Evolutionary conservation across 2,888 invertebrate species (phyloP).

Genomic region (Andrena camellia): DNA sequence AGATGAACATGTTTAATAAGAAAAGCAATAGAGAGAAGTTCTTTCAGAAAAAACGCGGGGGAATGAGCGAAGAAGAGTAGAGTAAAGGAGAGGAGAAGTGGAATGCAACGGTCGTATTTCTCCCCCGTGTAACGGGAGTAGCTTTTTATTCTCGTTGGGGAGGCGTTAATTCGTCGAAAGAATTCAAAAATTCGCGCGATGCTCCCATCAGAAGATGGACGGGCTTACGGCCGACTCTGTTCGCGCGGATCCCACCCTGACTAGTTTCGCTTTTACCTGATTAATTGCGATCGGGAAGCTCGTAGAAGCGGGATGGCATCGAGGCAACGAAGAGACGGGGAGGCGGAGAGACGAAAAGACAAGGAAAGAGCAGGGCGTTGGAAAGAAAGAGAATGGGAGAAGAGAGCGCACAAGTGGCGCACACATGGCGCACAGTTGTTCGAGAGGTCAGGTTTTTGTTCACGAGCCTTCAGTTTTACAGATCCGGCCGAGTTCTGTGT

Average conservation of each 20-base stretch:
- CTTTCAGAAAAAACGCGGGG: background rate
- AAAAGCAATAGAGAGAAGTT: background rate
- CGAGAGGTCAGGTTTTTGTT: constrained; percentile 85
- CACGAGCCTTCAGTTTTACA: constrained; percentile 81
- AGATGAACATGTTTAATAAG: constrained; percentile 12
- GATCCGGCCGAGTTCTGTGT: constrained; percentile 73
- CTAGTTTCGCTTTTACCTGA: constrained; percentile 48
- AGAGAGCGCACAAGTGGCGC: constrained; percentile 82
- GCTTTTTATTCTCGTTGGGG: constrained; percentile 4
- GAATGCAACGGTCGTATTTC: constrained; percentile 23
- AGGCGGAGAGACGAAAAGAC: constrained; percentile 19
- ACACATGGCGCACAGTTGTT: constrained; percentile 85
- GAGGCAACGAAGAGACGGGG: constrained; percentile 10
- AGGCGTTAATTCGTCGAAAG: background rate
- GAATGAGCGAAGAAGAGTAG: background rate
- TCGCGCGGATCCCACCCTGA: constrained; percentile 14
- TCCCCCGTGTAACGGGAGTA: background rate
- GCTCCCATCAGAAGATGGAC: background rate
- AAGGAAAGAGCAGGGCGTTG: constrained; percentile 34
- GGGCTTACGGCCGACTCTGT: no score
- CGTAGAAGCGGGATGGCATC: constrained; percentile 36
- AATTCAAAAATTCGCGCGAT: background rate
- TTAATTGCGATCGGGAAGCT: constrained; percentile 54
- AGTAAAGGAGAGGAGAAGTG: constrained; percentile 7
- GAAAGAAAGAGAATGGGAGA: constrained; percentile 67